phyloP scores from a whole-genome alignment of 2,888 invertebrate genomes.

The Lobophora halterata region DNA sequence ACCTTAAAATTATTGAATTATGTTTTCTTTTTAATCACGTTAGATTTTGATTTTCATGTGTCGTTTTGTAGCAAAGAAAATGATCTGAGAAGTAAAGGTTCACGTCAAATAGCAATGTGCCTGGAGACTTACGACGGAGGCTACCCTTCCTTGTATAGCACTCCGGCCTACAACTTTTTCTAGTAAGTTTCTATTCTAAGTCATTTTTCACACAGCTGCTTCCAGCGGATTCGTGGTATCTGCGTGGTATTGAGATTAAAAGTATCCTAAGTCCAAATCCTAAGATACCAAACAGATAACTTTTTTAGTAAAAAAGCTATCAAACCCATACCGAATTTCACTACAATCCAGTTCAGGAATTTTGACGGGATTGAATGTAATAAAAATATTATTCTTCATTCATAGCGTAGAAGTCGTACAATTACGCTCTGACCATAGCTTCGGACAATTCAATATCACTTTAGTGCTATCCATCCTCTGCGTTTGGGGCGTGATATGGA shows the following conservation, averaged over 20 bases:
- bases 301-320: too few relatives aligned
- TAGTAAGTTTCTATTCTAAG: conserved; percentile 48
- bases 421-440: conserved; percentile 41
- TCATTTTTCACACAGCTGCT: not conserved
- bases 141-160: conserved; percentile 54
- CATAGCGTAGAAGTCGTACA: conserved; percentile 59
- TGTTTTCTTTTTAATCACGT: too few relatives aligned
- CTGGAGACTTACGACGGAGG: conserved; percentile 49
- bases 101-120: conserved; percentile 46
- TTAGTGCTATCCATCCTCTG: conserved; percentile 41
- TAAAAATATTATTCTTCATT: conserved; percentile 8
- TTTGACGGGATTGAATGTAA: too few relatives aligned
- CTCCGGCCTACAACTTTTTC: conserved; percentile 69
- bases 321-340: too few relatives aligned
- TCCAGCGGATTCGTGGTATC: too few relatives aligned
- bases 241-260: too few relatives aligned
- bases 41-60: not conserved
- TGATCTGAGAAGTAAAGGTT: conserved; percentile 2
- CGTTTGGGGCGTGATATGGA: conserved; percentile 58
- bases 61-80: conserved; percentile 5
- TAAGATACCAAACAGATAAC: too few relatives aligned
- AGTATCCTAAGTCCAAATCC: too few relatives aligned
- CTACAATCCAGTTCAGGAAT: too few relatives aligned
- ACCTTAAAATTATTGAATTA: too few relatives aligned
- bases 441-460: conserved; percentile 43